Base-by-base conservation (phyloP, 2,888 invertebrate genomes). In the Himalopsyche kuldschensis region DNA sequence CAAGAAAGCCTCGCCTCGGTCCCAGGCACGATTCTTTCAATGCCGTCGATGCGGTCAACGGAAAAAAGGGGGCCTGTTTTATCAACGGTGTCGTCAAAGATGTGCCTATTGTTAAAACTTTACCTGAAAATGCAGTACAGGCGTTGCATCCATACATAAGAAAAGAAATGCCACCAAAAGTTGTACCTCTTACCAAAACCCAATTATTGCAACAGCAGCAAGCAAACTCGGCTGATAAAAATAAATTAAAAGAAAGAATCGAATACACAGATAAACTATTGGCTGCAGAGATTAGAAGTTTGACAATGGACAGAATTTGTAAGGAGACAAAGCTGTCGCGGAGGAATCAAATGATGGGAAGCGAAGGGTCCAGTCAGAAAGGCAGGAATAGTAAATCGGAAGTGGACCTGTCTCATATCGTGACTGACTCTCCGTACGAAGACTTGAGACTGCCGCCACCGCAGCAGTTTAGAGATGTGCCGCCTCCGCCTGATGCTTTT, bases 401-500 rank as follows among this genome's bases (percentile, higher is more conserved):
- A 87, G 89, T 94, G 35, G 92, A 94, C 87, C 89, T 94, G 32
- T 91, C 92, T 48, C 92, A 92, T 87, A 90, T 92, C 81, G 87
- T 88, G n/a, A 91, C 91, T 79, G 92, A 93, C 87, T 93, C 92
- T 88, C 94, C 94, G 63, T 94, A 95, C 88, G 95, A 96, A 87
- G 94, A 95, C 88, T 92, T 95, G 0, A 91, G 93, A 35, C 89
- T 95, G 84, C 96, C 96, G 35, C 97, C 97, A 0, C 97, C 97
- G 1, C 95, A 96, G 88, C 96, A 96, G 90, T 97, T 97, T 88
- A 94, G 96, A 89, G 96, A 96, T 89, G 94, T 94, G 78, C 95
- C 95, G 27, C 94, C 95, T 63, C 96, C 96, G 10, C 96, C 95
- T 0, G 95, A 95, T 87, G 93, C 94, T 87, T 95, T 95, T 87